Conservation (phyloP, 2,888 invertebrate species). For the Drosophila putrida region DNA sequence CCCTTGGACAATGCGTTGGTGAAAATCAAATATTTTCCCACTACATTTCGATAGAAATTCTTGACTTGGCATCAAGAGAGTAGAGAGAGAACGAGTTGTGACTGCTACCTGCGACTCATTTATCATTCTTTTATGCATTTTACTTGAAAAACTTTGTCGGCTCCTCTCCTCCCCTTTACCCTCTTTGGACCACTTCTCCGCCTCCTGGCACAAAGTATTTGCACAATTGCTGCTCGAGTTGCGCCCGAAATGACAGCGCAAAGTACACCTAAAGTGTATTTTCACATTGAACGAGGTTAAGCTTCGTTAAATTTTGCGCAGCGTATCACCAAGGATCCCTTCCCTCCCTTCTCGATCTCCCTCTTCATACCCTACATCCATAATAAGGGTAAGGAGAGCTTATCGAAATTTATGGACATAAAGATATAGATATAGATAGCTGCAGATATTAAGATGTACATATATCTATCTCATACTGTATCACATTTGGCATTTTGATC, state of each 20-base stretch:
- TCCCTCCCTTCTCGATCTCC: background rate
- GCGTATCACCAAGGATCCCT: conserved; percentile 33
- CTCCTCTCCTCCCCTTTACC: background rate
- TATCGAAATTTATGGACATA: background rate
- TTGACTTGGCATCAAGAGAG: conserved; percentile 2
- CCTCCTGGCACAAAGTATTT: conserved; percentile 72
- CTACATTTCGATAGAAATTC: conserved; percentile 39
- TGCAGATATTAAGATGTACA: no score
- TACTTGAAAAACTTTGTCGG: conserved; percentile 55
- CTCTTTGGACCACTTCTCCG: conserved; percentile 40
- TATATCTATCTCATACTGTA: background rate
- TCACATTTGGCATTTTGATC: no score
- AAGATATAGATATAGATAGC: background rate
- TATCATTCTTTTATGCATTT: conserved; percentile 77
- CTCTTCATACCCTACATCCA: background rate
- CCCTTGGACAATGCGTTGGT: conserved; percentile 17
- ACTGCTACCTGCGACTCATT: conserved; percentile 63
- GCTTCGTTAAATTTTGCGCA: conserved; percentile 80
- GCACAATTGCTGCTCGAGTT: conserved; percentile 79
- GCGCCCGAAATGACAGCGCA: conserved; percentile 79
- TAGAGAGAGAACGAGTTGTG: background rate
- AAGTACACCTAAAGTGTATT: conserved; percentile 80
- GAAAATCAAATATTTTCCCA: conserved; percentile 62
- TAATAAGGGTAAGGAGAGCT: background rate
- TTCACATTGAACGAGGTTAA: conserved; percentile 80